Conservation (phyloP, 2,797 vertebrate species). For the Anas bahamensis region DNA sequence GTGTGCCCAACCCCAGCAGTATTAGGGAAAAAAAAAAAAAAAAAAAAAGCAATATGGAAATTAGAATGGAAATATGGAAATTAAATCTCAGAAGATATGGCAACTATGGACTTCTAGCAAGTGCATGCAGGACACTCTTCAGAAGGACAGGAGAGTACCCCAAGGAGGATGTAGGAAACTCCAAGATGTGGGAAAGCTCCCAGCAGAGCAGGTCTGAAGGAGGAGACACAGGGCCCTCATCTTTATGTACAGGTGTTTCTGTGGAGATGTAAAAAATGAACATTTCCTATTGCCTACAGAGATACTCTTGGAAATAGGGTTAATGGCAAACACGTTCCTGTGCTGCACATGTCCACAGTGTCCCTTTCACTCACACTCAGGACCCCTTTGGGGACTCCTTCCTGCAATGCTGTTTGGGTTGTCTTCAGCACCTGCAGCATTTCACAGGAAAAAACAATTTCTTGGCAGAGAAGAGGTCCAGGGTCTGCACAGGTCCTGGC, state of each 20-base stretch:
- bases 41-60: not conserved
- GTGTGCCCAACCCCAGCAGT: not conserved
- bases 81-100: not conserved
- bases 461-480: not conserved
- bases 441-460: not conserved
- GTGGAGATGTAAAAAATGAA: not conserved
- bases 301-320: not conserved
- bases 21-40: not conserved
- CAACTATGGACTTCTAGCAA: not conserved
- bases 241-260: not conserved
- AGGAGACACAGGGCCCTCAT: not conserved
- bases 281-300: not conserved
- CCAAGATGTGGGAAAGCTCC: not conserved
- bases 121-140: fast-evolving
- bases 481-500: not conserved
- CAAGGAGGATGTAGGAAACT: not conserved
- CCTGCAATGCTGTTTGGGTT: not conserved
- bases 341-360: not conserved
- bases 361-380: not conserved
- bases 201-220: not conserved
- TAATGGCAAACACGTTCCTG: not conserved
- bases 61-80: not conserved
- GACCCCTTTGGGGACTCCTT: not conserved
- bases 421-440: not conserved
- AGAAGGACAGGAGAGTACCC: not conserved